Base-by-base conservation (phyloP, 2,888 invertebrate species). In the Spodoptera littoralis region DNA sequence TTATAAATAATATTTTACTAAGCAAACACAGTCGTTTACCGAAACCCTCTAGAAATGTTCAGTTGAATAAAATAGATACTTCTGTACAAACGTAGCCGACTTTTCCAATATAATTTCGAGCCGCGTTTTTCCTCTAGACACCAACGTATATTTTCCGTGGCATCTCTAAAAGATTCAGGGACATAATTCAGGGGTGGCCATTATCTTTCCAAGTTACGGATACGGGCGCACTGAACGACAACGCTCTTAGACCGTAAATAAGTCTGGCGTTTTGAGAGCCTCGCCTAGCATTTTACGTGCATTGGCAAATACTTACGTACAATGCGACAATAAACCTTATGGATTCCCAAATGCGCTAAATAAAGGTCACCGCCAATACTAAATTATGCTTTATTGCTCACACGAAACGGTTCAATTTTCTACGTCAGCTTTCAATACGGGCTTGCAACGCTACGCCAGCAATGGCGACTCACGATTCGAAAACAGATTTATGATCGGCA, bases 401-500 rank as follows among this genome's bases (percentile, higher is more conserved):
- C 61, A 57, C 51, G 65, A 81, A 84, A 90, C 80, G 87, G 87
- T 89, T 80, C 77, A 83, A 78, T 87, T 89, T 91, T 79, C 85
- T 83, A 77, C 79, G 86, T 80, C 74, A 75, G 73, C 67, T 63
- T 77, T 76, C 78, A 81, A 87, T 87, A 86, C 88, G 85, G 85
- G 85, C 84, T 88, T 84, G 86, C 85, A 86, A 82, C 83, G 84
- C 80, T 81, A 83, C 83, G 73, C 81, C 70, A 80, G 84, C 84
- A 86, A 88, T 87, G 89, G 92, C 92, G 90, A 92, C 89, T 92
- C 91, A 92, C 92, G 93, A 93, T 92, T 94, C 88, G 90, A 93
- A 94, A 94, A 93, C 92, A 92, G 93, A 94, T 94, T 94, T 94
- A 94, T 93, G 94, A 93, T 94, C 92, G 90, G 84, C 88, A 90